These are phyloP conservation scores for Branchipolynoe longqiensis DNA, from an alignment of 2,888 invertebrate genomes.

Conservation along the genomic window DNA sequence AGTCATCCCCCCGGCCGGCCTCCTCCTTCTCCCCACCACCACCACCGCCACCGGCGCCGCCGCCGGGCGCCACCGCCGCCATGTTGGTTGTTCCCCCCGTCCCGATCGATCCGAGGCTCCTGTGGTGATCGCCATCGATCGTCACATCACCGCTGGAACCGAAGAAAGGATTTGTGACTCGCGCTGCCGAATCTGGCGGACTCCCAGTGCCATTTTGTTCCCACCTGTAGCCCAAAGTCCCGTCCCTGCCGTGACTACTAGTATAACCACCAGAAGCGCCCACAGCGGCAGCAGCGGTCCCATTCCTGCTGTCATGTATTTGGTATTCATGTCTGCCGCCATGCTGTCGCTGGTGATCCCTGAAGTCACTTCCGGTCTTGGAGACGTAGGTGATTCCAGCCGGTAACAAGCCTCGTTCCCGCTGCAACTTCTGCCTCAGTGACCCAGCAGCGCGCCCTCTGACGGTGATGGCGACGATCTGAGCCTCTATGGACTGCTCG, in stretches of 20 bases:
- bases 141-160: background rate
- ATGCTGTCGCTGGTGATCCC: background rate
- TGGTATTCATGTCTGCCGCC: background rate
- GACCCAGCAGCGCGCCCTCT: conserved; percentile 24
- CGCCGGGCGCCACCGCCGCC: no score
- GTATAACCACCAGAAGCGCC: no score
- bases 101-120: no score
- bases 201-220: no score
- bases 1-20: no score
- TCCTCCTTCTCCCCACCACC: no score
- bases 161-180: conserved; percentile 10
- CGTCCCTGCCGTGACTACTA: no score
- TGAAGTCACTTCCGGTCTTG: background rate
- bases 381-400: background rate
- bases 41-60: no score
- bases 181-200: no score
- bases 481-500: conserved; percentile 4
- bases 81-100: no score
- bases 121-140: background rate
- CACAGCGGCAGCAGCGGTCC: background rate
- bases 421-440: background rate
- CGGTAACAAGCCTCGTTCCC: background rate
- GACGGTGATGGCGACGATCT: conserved; percentile 27
- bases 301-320: background rate
- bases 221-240: no score